These are phyloP conservation scores for Formica selysi DNA, from an alignment of 1,140 invertebrate species.

Conservation along the genomic window DNA sequence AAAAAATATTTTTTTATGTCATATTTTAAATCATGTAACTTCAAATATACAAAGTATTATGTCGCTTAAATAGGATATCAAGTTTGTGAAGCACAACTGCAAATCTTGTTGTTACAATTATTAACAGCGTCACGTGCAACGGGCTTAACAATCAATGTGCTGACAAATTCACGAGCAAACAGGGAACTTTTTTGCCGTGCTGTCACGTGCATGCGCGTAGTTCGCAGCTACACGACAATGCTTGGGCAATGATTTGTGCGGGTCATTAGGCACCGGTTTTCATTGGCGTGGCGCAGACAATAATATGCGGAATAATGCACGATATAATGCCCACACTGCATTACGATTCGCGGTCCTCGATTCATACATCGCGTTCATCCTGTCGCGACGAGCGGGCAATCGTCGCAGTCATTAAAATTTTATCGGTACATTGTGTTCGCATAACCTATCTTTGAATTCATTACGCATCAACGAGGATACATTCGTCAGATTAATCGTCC, in stretches of 20 bases:
- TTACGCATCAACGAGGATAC: neutral
- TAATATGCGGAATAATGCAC: conserved; percentile 49
- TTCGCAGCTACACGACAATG: conserved; percentile 44
- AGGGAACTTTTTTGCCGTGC: conserved; percentile 53
- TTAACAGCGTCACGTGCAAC: conserved; percentile 28
- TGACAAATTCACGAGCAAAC: conserved; percentile 43
- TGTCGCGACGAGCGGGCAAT: conserved; percentile 7
- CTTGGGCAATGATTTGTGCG: conserved; percentile 62
- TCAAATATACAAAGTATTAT: neutral
- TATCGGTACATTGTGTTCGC: conserved; percentile 2
- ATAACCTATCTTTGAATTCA: conserved; percentile 39
- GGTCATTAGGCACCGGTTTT: conserved; percentile 61
- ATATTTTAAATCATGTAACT: neutral
- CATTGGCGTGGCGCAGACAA: conserved; percentile 53
- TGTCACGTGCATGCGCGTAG: conserved; percentile 55
- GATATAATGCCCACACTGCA: conserved; percentile 42
- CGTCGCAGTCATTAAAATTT: conserved; percentile 38
- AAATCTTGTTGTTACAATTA: conserved; percentile 41
- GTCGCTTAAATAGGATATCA: neutral
- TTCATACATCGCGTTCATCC: conserved; percentile 7
- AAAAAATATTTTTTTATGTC: neutral
- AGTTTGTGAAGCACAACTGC: neutral
- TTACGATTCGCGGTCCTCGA: conserved; percentile 20
- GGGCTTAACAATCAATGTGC: neutral
- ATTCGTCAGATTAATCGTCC: neutral